phyloP scores from a whole-genome alignment of 2,113 vertebrate species.

The Xiphophorus couchianus region DNA sequence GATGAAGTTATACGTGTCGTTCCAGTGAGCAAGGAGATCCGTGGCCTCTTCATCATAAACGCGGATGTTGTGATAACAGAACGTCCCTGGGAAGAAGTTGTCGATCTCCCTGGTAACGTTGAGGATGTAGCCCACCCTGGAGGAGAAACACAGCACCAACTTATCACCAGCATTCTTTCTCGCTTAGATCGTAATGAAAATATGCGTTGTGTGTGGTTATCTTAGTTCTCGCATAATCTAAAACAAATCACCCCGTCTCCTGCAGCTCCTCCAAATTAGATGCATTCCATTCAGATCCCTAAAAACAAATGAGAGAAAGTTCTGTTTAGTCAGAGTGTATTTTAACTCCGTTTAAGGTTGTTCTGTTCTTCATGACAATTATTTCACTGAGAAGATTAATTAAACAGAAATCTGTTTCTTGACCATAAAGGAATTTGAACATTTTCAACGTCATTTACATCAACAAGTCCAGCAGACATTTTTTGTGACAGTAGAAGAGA shows the following conservation, averaged over 20 bases:
- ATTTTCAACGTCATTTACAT: conserved; percentile 11
- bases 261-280: conserved; percentile 98
- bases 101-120: conserved; percentile 98
- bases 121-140: conserved; percentile 94
- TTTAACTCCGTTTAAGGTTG: background rate
- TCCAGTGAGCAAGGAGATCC: conserved; percentile 97
- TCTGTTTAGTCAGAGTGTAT: conserved; percentile 22
- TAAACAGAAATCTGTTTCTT: conserved; percentile 8
- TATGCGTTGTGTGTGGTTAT: conserved; percentile 38
- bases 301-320: conserved; percentile 72
- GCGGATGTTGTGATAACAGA: conserved; percentile 93
- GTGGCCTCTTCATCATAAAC: conserved; percentile 96
- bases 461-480: conserved; percentile 15
- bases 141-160: conserved; percentile 42
- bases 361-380: conserved; percentile 37
- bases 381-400: conserved; percentile 19
- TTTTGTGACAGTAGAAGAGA: background rate
- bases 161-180: conserved; percentile 53
- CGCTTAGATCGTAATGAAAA: conserved; percentile 44
- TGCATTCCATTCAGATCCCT: conserved; percentile 99
- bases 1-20: conserved; percentile 97
- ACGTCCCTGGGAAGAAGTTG: conserved; percentile 96
- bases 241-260: conserved; percentile 86
- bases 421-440: background rate
- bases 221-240: conserved; percentile 61